A percentile compares a stretch with the other conserved stretches of the same genome.
Conservation (phyloP, 2,797 vertebrate genomes). For the Lemur catta region DNA sequence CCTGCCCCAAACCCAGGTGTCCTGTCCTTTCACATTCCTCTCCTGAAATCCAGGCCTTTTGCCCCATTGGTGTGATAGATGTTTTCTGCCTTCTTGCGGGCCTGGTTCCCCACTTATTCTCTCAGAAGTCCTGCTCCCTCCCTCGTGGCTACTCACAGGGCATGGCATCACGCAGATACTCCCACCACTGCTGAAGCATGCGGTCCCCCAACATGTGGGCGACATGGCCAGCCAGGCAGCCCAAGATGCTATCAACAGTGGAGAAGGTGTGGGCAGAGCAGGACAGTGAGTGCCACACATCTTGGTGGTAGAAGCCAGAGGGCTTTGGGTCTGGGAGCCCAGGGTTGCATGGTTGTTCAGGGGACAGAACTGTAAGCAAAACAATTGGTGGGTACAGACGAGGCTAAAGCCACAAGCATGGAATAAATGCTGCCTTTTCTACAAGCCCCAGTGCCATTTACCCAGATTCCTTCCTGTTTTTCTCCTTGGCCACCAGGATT, state of each 20-base stretch:
- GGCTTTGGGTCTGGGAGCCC: constrained; percentile 49
- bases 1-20: background rate
- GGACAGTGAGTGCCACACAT: constrained; percentile 70
- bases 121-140: background rate
- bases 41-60: background rate
- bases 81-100: background rate
- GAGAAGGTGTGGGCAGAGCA: constrained; percentile 69
- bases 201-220: constrained; percentile 81
- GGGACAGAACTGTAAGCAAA: background rate
- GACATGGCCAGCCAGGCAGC: constrained; percentile 61
- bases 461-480: background rate
- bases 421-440: background rate
- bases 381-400: background rate
- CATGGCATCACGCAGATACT: constrained; percentile 65
- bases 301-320: constrained; percentile 79
- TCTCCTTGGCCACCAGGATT: constrained; percentile 35
- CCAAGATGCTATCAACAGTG: constrained; percentile 55
- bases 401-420: background rate
- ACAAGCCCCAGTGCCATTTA: background rate
- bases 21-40: background rate
- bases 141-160: constrained; percentile 62
- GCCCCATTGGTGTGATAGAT: background rate
- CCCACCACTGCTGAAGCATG: constrained; percentile 78
- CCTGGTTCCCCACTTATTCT: background rate
- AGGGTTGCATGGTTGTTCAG: background rate